Base-by-base conservation (phyloP, 2,797 vertebrate species). In the Muscicapa comitata region DNA sequence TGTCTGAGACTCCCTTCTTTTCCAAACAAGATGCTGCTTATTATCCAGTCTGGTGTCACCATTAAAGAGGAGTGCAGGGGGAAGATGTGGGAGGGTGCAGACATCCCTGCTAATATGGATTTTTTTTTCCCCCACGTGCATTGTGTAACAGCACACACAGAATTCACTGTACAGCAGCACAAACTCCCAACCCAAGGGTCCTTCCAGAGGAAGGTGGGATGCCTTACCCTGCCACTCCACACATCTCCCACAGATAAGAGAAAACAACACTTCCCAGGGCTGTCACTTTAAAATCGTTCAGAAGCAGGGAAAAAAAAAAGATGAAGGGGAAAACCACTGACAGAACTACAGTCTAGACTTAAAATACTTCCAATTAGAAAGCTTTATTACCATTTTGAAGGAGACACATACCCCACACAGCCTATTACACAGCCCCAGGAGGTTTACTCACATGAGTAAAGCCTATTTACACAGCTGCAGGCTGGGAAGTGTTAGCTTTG, bases 321-420 rank as follows among this genome's bases (percentile, higher is more conserved):
- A 95, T 95, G 83, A 94, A 96, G 94, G 83, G 48, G 63, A 66
- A 94, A 93, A 87, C 2, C 63, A 93, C 65, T 91, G 88, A 82
- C 82, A 90, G 79, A 96, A 75, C 58, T 59, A 81, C 67, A 4
- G 61, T 72, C 95, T 95, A 78, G 82, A 88, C 73, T 88, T 91
- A 90, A 95, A 94, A 88, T 71, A 77, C 73, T 95, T 65, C 91
- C 93, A 96, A 93, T 96, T 94, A 95, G 94, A 88, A 96, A 94
- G 93, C 83, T 81, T 94, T 91, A 94, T 88, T 79, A 86, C 58
- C 71, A 53, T 93, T 93, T 79, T 53, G 95, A 95, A 86, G 91
- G 76, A 90, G 76, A 88, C 55, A 75, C 55, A 29, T 14, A 78
- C 81, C 81, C 91, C 61, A 76, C 91, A 59, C 61, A 84, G 84